Evolutionary conservation across 2,797 vertebrate genomes (phyloP).

Genomic region (Coccyzus lansbergi): DNA sequence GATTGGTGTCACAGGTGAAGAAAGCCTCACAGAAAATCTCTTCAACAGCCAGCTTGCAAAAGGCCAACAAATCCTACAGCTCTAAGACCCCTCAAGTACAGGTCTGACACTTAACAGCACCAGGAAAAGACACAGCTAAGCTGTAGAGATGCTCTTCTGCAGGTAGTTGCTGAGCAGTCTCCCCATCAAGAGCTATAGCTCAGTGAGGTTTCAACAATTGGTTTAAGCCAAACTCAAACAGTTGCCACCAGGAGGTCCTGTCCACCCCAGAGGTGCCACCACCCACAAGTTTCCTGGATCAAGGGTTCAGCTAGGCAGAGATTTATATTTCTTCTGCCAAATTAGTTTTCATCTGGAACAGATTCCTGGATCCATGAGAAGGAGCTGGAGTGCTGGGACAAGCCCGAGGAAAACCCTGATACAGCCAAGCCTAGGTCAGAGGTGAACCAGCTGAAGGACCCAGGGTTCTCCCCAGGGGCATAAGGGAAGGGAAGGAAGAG

Average conservation of each 20-base stretch:
- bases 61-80: not conserved
- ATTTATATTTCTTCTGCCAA: accelerated
- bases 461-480: accelerated
- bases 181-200: not conserved
- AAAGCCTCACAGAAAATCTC: not conserved
- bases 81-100: not conserved
- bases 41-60: not conserved
- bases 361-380: not conserved
- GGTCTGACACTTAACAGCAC: not conserved
- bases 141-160: not conserved
- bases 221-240: not conserved
- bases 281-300: not conserved
- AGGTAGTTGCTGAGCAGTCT: not conserved
- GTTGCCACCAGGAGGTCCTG: not conserved
- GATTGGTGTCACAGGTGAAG: not conserved
- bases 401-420: not conserved
- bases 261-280: not conserved
- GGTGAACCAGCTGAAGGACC: not conserved
- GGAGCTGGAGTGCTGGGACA: accelerated
- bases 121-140: not conserved
- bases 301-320: not conserved
- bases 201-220: not conserved
- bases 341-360: accelerated
- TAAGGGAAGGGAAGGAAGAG: not conserved
- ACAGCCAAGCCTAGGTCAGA: not conserved